These are phyloP conservation scores for Grus americana DNA, from an alignment of 2,113 vertebrate genomes.

Conservation along the genomic window DNA sequence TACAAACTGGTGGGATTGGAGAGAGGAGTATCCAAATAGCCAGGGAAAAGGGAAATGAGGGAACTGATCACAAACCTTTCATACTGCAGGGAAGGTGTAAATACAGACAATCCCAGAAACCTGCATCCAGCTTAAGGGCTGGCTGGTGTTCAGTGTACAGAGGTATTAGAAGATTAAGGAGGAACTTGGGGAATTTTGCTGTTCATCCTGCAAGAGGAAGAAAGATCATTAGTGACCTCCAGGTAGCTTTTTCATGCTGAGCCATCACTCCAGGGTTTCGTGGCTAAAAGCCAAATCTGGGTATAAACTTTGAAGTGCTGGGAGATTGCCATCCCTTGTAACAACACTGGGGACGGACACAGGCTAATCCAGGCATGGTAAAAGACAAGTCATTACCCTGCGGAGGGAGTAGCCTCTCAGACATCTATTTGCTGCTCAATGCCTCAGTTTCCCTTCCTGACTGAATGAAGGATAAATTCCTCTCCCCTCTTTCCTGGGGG, in stretches of 20 bases:
- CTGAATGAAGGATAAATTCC: background rate
- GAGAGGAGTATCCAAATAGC: background rate
- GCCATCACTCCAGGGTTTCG: background rate
- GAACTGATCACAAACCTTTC: background rate
- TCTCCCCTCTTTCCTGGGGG: background rate
- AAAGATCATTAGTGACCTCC: background rate
- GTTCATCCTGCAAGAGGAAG: background rate
- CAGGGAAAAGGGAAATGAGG: background rate
- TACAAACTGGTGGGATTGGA: background rate
- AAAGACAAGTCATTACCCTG: background rate
- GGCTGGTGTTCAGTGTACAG: background rate
- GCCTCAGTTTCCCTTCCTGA: background rate
- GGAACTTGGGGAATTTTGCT: background rate
- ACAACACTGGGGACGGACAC: background rate
- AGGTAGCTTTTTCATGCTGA: slow-evolving; percentile 7
- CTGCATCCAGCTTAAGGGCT: background rate
- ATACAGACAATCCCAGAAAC: background rate
- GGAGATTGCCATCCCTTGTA: slow-evolving; percentile 1
- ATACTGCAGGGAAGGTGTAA: background rate
- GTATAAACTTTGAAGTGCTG: slow-evolving; percentile 10
- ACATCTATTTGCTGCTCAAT: background rate
- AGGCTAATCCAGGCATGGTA: background rate
- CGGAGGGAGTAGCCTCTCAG: background rate
- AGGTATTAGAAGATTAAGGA: background rate
- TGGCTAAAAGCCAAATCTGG: slow-evolving; percentile 24